Conservation (phyloP, 2,113 vertebrate species). For the Ceuthmochares aereus region DNA sequence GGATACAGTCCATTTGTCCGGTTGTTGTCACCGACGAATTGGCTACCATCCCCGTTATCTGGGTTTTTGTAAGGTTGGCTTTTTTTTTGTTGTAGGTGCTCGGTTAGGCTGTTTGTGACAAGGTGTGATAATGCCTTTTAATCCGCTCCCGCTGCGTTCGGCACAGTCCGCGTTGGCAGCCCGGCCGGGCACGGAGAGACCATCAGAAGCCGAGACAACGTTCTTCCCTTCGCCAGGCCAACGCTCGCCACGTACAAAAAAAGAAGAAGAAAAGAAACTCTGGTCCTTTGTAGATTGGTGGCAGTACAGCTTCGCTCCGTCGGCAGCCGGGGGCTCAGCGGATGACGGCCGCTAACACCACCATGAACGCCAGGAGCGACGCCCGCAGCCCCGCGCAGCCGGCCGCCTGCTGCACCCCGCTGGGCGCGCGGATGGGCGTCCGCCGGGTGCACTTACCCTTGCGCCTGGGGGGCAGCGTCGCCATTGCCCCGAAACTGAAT, state of each 20-base stretch:
- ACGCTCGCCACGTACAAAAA: slow-evolving; percentile 62
- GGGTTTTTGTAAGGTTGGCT: slow-evolving; percentile 44
- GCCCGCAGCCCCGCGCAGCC: slow-evolving; percentile 64
- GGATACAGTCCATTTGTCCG: slow-evolving; percentile 6
- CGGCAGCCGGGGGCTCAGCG: slow-evolving; percentile 68
- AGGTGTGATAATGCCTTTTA: slow-evolving; percentile 56
- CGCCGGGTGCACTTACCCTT: slow-evolving; percentile 83
- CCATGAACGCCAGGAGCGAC: slow-evolving; percentile 72
- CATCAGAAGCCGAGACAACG: slow-evolving; percentile 46
- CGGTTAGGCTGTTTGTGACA: slow-evolving; percentile 54
- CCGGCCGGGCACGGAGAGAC: slow-evolving; percentile 49
- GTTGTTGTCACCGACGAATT: background rate
- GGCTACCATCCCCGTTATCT: background rate
- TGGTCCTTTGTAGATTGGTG: slow-evolving; percentile 78
- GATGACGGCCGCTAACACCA: slow-evolving; percentile 81
- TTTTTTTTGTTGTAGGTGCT: slow-evolving; percentile 53
- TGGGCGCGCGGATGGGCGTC: slow-evolving; percentile 86
- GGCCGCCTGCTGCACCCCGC: slow-evolving; percentile 89
- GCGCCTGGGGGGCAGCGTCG: slow-evolving; percentile 70
- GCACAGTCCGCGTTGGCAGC: slow-evolving; percentile 67
- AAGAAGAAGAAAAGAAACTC: slow-evolving; percentile 77
- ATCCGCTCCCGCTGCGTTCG: slow-evolving; percentile 31
- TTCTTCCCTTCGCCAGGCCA: slow-evolving; percentile 69
- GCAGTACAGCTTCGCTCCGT: slow-evolving; percentile 66
- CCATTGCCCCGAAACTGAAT: slow-evolving; percentile 74